These are phyloP conservation scores for Teleopsis dalmanni DNA, from an alignment of 1,140 invertebrate species.

Conservation along the genomic window DNA sequence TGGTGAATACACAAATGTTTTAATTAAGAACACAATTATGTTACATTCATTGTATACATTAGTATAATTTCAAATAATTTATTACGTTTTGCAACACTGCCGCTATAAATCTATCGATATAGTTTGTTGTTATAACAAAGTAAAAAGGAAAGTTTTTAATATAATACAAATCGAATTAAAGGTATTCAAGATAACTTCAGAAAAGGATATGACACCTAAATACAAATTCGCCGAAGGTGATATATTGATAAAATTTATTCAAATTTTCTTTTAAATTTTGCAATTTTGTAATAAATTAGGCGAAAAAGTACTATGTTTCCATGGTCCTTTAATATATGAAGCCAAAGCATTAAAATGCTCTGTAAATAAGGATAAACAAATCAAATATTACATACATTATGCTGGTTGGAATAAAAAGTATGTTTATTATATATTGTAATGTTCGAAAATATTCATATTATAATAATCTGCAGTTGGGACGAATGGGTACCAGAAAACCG, in stretches of 20 bases:
- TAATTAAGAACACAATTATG: no score
- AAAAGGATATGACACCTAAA: constrained; percentile 46
- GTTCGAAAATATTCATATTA: neutral
- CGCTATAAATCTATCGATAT: no score
- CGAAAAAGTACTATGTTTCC: constrained; percentile 93
- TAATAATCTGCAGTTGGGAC: constrained; percentile 70
- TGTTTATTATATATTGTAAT: constrained; percentile 29
- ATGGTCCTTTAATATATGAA: constrained; percentile 90
- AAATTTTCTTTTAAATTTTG: constrained; percentile 19
- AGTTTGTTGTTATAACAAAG: constrained; percentile 5
- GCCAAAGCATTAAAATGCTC: constrained; percentile 87
- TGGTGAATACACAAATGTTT: no score
- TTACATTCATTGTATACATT: no score
- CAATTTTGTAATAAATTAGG: no score
- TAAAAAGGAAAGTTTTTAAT: constrained; percentile 2
- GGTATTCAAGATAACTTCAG: constrained; percentile 13
- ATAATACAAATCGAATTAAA: constrained; percentile 5
- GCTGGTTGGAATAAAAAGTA: constrained; percentile 98
- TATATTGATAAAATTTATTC: neutral
- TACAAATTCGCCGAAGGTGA: constrained; percentile 59
- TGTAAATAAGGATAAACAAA: constrained; percentile 72
- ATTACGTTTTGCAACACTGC: no score
- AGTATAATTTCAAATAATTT: no score
- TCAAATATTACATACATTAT: constrained; percentile 92
- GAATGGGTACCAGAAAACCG: constrained; percentile 94